Evolutionary conservation across 1,140 invertebrate species (phyloP).

Genomic region (Ephestia elutella): DNA sequence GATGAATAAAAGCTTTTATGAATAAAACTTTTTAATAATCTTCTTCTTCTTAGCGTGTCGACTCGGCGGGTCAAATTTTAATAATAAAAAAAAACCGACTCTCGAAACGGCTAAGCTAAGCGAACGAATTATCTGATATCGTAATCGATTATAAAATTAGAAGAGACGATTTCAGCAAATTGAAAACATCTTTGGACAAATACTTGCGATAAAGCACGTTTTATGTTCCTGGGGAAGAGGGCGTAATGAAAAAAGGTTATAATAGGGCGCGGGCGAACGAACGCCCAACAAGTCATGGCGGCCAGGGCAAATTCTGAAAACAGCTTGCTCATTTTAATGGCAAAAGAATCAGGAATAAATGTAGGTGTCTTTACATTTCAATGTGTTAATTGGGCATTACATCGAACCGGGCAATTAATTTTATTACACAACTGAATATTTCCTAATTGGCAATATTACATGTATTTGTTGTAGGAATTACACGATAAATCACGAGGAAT

Average conservation of each 20-base stretch:
- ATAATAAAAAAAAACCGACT: not conserved
- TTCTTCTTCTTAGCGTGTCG: too few species aligned
- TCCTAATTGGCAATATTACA: too few species aligned
- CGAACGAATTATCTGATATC: not conserved
- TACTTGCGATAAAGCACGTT: slow-evolving; percentile 4
- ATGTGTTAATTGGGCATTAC: too few species aligned
- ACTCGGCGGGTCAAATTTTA: too few species aligned
- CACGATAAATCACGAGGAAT: too few species aligned
- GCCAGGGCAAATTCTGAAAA: not conserved
- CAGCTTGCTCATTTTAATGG: not conserved
- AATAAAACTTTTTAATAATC: too few species aligned
- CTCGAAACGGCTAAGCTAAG: not conserved
- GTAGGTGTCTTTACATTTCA: too few species aligned
- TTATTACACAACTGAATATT: too few species aligned
- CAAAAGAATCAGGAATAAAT: too few species aligned
- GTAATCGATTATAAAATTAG: slow-evolving; percentile 4
- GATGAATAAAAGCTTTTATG: too few species aligned
- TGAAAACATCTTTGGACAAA: slow-evolving; percentile 5
- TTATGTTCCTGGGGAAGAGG: slow-evolving; percentile 1
- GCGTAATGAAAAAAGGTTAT: not conserved
- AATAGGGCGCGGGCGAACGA: not conserved
- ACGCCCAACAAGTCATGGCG: not conserved
- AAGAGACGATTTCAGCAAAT: not conserved
- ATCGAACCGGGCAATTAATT: too few species aligned
- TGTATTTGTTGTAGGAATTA: too few species aligned